These are phyloP conservation scores for Cyrtorhinus lividipennis DNA, from an alignment of 1,140 invertebrate genomes.

Conservation along the genomic window DNA sequence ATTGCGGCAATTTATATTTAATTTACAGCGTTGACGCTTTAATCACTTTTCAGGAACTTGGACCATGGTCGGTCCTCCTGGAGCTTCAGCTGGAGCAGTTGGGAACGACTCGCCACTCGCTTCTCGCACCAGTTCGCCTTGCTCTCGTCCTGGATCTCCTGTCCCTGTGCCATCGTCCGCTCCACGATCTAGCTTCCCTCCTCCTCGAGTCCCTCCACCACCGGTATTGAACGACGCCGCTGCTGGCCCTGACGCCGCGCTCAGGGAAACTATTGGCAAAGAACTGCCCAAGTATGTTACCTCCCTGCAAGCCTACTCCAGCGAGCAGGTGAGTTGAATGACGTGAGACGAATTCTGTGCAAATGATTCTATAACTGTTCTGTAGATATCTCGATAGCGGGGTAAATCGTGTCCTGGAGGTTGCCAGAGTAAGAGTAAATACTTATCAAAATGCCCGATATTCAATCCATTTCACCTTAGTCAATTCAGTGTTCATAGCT, in stretches of 20 bases:
- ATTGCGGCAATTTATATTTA: no score
- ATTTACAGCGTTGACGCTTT: no score
- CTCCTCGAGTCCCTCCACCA: constrained; percentile 12
- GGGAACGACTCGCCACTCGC: constrained; percentile 30
- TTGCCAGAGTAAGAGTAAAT: no score
- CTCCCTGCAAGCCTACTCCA: constrained; percentile 10
- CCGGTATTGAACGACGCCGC: background rate
- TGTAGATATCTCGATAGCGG: no score
- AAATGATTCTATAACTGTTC: background rate
- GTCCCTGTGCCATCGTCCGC: constrained; percentile 9
- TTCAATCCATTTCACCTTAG: no score
- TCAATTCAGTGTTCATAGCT: no score
- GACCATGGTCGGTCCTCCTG: constrained; percentile 4
- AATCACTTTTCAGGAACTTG: constrained; percentile 15
- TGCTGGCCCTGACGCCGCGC: constrained; percentile 25
- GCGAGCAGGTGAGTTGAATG: constrained; percentile 17
- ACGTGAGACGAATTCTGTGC: no score
- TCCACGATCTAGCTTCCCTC: constrained; percentile 33
- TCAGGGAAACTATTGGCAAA: constrained; percentile 33
- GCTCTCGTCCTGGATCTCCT: constrained; percentile 28
- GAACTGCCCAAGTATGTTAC: constrained; percentile 33
- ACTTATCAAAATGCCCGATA: no score
- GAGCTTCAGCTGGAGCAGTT: background rate
- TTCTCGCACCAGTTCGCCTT: constrained; percentile 35
- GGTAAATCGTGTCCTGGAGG: no score